These are phyloP conservation scores for Hyperoodon ampullatus DNA, from an alignment of 2,113 vertebrate genomes.

Conservation along the genomic window DNA sequence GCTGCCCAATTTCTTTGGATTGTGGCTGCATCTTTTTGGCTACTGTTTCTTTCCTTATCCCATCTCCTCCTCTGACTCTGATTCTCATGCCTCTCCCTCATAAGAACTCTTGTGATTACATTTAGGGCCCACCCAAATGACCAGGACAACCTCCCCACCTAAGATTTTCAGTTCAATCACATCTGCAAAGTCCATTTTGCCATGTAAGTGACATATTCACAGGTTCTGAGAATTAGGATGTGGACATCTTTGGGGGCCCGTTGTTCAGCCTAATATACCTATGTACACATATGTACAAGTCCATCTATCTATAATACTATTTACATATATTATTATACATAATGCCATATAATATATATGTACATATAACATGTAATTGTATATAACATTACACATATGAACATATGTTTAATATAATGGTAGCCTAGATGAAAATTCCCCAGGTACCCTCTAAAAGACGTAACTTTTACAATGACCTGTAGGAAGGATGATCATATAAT, in stretches of 20 bases:
- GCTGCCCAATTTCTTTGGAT: neutral
- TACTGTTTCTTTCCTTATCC: neutral
- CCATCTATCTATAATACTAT: neutral
- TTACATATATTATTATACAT: neutral
- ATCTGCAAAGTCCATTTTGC: neutral
- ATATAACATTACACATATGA: neutral
- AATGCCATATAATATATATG: neutral
- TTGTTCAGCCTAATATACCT: neutral
- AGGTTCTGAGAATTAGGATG: neutral
- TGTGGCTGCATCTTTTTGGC: neutral
- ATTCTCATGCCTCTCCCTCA: neutral
- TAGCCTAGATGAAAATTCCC: neutral
- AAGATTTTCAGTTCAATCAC: neutral
- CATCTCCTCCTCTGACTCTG: neutral
- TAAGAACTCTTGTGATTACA: neutral
- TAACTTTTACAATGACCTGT: neutral
- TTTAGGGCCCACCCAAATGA: neutral
- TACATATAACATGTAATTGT: neutral
- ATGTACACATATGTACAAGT: no score
- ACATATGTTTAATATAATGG: neutral
- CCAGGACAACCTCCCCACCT: neutral
- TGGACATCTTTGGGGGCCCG: neutral
- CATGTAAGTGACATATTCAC: neutral
- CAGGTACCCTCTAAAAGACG: neutral
- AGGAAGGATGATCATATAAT: neutral